These are phyloP conservation scores for Protobothrops flavoviridis DNA, from an alignment of 2,113 vertebrate species.

Conservation along the genomic window DNA sequence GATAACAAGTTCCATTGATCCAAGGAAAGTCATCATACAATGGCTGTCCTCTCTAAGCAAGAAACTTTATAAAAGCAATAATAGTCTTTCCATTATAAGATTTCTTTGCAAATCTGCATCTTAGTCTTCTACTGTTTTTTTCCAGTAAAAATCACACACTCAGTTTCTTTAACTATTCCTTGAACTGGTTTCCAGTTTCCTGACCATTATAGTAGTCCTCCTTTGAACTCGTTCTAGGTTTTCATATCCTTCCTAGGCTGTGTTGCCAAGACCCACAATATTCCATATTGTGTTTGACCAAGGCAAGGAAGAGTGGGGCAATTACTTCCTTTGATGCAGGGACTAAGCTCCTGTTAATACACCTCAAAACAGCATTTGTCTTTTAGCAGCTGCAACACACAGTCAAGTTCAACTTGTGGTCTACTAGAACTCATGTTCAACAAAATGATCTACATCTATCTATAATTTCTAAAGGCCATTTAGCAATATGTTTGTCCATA, in stretches of 20 bases:
- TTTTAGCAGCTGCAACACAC: background rate
- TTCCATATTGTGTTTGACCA: background rate
- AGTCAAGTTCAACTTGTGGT: background rate
- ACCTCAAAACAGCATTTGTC: background rate
- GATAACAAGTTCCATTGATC: background rate
- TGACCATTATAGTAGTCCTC: background rate
- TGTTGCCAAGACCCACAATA: background rate
- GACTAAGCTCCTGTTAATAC: background rate
- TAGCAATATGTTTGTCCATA: background rate
- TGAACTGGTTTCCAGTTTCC: background rate
- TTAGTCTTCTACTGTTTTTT: background rate
- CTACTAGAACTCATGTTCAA: too few species aligned
- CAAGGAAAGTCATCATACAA: background rate
- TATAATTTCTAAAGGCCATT: background rate
- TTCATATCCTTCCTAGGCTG: background rate
- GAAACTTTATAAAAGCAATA: background rate
- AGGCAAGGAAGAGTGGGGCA: background rate
- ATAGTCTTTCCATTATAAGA: background rate
- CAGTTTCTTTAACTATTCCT: background rate
- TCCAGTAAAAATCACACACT: background rate
- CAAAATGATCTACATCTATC: background rate
- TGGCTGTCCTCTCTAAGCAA: background rate
- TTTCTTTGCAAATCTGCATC: background rate
- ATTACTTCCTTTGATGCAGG: background rate
- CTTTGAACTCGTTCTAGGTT: background rate